Evolutionary conservation across 2,797 vertebrate species (phyloP), one percentile per base, ranked within the genome.

Genomic region (Pangasius sanitwongsei): DNA sequence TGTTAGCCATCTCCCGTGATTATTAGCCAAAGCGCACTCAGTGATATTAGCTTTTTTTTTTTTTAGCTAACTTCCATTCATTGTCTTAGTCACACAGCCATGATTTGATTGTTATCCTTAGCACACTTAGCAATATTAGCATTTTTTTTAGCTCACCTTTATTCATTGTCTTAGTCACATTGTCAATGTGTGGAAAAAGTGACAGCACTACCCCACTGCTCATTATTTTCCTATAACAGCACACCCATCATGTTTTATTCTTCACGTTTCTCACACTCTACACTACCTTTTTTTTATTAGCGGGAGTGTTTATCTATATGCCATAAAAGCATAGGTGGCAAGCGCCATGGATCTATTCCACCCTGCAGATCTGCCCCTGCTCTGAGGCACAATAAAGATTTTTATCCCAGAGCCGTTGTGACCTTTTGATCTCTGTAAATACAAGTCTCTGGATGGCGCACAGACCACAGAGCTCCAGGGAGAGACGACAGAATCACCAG

Each of bases 381-480:
- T 82, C n/a, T 20, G 53, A 57, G 78, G 20, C 20, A 12, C 41
- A 84, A n/a, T 50, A 67, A n/a, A 84, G n/a, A 59, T 82, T 81
- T 57, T 37, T 82, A 82, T 63, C 57, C 23, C 37, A 83, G 8
- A 69, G 15, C 28, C 16, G 0, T 50, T 2, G 41, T 48, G 72
- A 86, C 70, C 55, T 61, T 75, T 75, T 86, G 69, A 86, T 82
- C 70, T 41, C 28, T 44, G 23, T 28, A 59, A 72, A 86, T 50
- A 44, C 70, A 9, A n/a, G 63, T 23, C 37, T 69, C 44, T 61
- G 13, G 9, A 78, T n/a, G 11, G 25, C 8, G 8, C 55, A 61
- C 11, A n/a, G 37, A 77, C 85, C 72, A 34, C 57, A 86, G 53
- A 31, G 78, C 78, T 57, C 53, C 53, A 41, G 31, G 7, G 80